A percentile compares a stretch with the other conserved stretches of the same genome.
Evolutionary conservation across 2,888 invertebrate species (phyloP).

Genomic region (Drosophila neotestacea): DNA sequence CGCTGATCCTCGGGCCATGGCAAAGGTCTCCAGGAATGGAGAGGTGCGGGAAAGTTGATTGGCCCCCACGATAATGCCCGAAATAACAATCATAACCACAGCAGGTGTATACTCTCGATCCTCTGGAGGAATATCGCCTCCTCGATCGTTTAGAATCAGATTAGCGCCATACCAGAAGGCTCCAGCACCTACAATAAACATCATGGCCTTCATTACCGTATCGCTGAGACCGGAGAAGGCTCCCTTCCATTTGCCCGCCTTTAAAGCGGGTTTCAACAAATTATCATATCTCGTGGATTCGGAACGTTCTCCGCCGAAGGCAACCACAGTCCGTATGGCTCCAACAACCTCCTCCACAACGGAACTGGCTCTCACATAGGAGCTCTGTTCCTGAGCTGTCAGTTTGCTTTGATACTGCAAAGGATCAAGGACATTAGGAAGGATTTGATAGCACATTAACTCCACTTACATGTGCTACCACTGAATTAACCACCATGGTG

Average conservation of each 20-base stretch:
- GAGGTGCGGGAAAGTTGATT: constrained; percentile 90
- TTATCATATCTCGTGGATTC: constrained; percentile 87
- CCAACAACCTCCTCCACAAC: constrained; percentile 91
- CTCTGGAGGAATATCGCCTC: constrained; percentile 84
- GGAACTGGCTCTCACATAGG: constrained; percentile 91
- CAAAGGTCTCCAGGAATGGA: constrained; percentile 90
- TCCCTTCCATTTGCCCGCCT: constrained; percentile 88
- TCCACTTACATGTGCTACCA: constrained; percentile 88
- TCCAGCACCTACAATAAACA: constrained; percentile 89
- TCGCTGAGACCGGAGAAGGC: constrained; percentile 89
- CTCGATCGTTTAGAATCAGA: constrained; percentile 88
- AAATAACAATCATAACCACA: constrained; percentile 90
- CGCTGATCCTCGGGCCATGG: constrained; percentile 90
- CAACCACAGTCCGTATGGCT: constrained; percentile 90
- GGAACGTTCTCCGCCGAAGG: constrained; percentile 91
- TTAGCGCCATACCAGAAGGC: constrained; percentile 93
- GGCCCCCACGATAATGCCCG: constrained; percentile 91
- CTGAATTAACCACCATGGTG: constrained; percentile 89
- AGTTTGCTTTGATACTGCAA: constrained; percentile 88
- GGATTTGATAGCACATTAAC: neutral
- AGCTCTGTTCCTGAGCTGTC: constrained; percentile 88
- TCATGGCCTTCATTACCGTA: constrained; percentile 90
- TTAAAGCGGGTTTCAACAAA: constrained; percentile 87
- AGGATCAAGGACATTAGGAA: neutral
- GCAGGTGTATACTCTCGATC: constrained; percentile 89